Conservation (phyloP, 2,888 invertebrate genomes). For the Rhogogaster chlorosoma region DNA sequence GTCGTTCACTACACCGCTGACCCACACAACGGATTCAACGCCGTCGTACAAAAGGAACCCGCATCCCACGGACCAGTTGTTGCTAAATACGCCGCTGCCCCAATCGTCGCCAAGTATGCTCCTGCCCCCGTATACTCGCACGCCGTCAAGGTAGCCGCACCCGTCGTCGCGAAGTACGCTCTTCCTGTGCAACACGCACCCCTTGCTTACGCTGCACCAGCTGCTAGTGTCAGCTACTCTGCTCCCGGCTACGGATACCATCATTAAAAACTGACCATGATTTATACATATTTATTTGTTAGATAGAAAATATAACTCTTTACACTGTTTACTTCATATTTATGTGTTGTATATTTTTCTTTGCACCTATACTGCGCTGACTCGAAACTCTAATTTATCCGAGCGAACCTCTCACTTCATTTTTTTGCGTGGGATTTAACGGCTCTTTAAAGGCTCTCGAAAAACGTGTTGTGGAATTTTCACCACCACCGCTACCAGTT, state of each 20-base stretch:
- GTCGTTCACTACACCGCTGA: conserved; percentile 83
- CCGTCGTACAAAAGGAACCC: conserved; percentile 72
- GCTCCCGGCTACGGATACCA: conserved; percentile 57
- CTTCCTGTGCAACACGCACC: conserved; percentile 72
- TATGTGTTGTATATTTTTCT: not conserved
- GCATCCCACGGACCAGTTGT: conserved; percentile 79
- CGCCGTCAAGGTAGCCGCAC: conserved; percentile 62
- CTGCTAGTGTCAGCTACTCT: conserved; percentile 48
- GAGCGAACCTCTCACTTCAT: no score
- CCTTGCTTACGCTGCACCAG: not conserved
- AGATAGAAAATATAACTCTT: conserved; percentile 38
- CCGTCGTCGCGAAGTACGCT: conserved; percentile 72
- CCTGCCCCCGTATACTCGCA: conserved; percentile 73
- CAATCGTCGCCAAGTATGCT: conserved; percentile 72
- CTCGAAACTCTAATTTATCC: no score
- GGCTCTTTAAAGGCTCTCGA: no score
- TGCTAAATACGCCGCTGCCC: conserved; percentile 56
- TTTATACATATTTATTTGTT: conserved; percentile 67
- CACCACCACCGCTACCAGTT: no score
- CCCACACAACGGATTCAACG: conserved; percentile 62
- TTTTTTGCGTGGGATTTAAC: no score
- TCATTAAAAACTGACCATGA: conserved; percentile 78
- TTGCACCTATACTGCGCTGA: not conserved
- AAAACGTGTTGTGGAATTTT: no score
- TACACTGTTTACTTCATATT: not conserved